Conservation (phyloP, 2,113 vertebrate species). For the Siniperca chuatsi region DNA sequence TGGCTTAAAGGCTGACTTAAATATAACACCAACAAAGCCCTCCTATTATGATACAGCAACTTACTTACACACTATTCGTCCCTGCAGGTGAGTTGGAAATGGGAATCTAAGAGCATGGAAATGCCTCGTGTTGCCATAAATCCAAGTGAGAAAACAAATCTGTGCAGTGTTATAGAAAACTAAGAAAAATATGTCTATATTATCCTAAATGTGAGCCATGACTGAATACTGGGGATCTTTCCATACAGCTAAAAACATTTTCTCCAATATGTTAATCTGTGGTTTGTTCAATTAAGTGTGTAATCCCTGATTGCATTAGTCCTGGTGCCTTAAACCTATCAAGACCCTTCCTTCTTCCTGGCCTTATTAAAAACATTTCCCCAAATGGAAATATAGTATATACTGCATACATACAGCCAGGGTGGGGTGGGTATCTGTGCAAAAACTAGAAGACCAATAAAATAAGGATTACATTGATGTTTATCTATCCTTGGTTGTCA, state of each 20-base stretch:
- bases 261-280: slow-evolving; percentile 55
- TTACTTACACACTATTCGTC: slow-evolving; percentile 21
- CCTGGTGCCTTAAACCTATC: slow-evolving; percentile 75
- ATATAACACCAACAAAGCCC: slow-evolving; percentile 12
- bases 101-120: slow-evolving; percentile 24
- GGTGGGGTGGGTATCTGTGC: slow-evolving; percentile 78
- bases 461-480: slow-evolving; percentile 56
- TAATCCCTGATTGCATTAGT: slow-evolving; percentile 77
- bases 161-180: slow-evolving; percentile 53
- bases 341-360: slow-evolving; percentile 71
- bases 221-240: slow-evolving; percentile 57
- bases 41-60: slow-evolving; percentile 22
- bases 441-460: slow-evolving; percentile 78
- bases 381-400: slow-evolving; percentile 79
- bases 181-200: slow-evolving; percentile 36
- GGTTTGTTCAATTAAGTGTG: slow-evolving; percentile 60
- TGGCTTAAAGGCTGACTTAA: slow-evolving; percentile 37
- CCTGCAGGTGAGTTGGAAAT: slow-evolving; percentile 28
- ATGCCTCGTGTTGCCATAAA: slow-evolving; percentile 26
- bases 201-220: slow-evolving; percentile 41
- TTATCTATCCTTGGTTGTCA: slow-evolving; percentile 98
- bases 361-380: slow-evolving; percentile 76
- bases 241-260: slow-evolving; percentile 45
- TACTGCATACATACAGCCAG: slow-evolving; percentile 82
- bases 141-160: slow-evolving; percentile 20